Conservation (phyloP, 2,797 vertebrate genomes). For the Somateria mollissima region DNA sequence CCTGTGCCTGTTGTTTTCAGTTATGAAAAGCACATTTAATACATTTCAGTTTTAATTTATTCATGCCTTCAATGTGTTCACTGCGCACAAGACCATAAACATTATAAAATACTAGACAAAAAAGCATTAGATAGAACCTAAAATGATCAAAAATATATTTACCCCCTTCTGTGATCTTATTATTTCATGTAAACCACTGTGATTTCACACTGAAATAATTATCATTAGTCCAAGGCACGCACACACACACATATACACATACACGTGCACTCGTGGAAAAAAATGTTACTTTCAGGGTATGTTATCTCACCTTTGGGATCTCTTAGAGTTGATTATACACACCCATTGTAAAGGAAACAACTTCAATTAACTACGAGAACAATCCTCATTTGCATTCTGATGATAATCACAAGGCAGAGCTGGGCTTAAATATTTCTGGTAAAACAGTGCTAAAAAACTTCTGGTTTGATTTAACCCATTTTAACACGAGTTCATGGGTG, state of each 20-base stretch:
- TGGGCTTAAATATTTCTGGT: conserved; percentile 65
- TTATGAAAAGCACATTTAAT: conserved; percentile 69
- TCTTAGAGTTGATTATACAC: conserved; percentile 74
- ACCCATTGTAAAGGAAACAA: conserved; percentile 76
- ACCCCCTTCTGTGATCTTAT: conserved; percentile 85
- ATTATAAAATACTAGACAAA: conserved; percentile 70
- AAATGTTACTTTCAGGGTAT: conserved; percentile 76
- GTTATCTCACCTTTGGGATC: conserved; percentile 79
- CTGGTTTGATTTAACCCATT: conserved; percentile 61
- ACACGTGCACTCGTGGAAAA: conserved; percentile 62
- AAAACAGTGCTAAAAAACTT: conserved; percentile 65
- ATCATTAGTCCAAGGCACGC: conserved; percentile 80
- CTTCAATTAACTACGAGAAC: conserved; percentile 78
- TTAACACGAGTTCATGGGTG: conserved; percentile 30
- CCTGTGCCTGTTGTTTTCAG: conserved; percentile 70
- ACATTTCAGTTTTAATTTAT: conserved; percentile 70
- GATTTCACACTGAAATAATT: conserved; percentile 89
- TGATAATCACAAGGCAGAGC: conserved; percentile 64
- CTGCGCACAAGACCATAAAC: conserved; percentile 57
- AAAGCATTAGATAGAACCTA: conserved; percentile 76
- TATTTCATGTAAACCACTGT: conserved; percentile 84
- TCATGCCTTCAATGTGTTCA: conserved; percentile 71
- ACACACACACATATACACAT: conserved; percentile 45
- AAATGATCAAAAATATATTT: conserved; percentile 85
- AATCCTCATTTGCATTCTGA: conserved; percentile 77